phyloP scores from a whole-genome alignment of 1,140 invertebrate genomes.

The Neelides sp. region DNA sequence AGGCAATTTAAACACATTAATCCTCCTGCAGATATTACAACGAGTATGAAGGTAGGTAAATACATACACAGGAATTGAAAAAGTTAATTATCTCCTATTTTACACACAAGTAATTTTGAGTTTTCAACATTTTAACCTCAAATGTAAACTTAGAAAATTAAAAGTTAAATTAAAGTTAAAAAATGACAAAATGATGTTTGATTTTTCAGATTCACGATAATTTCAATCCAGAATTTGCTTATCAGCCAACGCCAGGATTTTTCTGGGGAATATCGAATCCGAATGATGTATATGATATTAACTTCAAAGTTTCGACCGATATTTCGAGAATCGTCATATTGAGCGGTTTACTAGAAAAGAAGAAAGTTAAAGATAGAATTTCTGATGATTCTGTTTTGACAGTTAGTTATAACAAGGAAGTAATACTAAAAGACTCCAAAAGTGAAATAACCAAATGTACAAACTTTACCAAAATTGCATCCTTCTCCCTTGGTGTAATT shows the following conservation, averaged over 20 bases:
- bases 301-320: constrained; percentile 9
- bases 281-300: constrained; percentile 21
- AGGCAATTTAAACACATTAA: neutral
- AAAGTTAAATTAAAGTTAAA: neutral
- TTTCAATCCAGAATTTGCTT: constrained; percentile 24
- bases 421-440: neutral
- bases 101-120: neutral
- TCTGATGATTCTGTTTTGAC: constrained; percentile 9
- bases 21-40: neutral
- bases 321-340: constrained; percentile 10
- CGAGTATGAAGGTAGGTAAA: neutral
- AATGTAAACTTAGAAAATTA: neutral
- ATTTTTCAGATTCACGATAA: constrained; percentile 22
- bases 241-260: constrained; percentile 20
- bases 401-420: neutral
- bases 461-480: no score
- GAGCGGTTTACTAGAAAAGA: constrained; percentile 9
- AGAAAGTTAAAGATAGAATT: constrained; percentile 19
- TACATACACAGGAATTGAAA: neutral
- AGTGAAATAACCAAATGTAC: no score
- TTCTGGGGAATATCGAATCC: constrained; percentile 25
- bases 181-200: constrained; percentile 1
- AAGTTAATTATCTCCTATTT: neutral
- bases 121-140: neutral
- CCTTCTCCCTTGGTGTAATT: neutral